Conservation (phyloP, 2,113 vertebrate species). For the Buteo buteo region DNA sequence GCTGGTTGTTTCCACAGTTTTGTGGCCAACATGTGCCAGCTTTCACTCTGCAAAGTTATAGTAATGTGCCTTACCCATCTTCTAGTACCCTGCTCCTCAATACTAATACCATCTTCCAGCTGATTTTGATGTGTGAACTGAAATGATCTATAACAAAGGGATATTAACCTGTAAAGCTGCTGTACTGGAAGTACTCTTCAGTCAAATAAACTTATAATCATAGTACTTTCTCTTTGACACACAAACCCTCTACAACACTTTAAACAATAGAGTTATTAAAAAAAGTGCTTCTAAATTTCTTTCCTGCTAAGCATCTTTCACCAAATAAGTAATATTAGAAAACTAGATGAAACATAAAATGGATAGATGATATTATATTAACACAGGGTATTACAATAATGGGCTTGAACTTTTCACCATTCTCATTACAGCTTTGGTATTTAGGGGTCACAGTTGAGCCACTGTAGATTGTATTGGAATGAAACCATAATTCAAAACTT, state of each 20-base stretch:
- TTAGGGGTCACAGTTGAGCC: background rate
- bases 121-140: background rate
- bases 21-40: background rate
- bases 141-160: background rate
- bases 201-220: background rate
- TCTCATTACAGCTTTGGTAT: background rate
- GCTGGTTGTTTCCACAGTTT: background rate
- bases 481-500: slow-evolving; percentile 16
- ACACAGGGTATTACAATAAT: background rate
- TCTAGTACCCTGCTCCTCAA: background rate
- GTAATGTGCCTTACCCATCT: background rate
- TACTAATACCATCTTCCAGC: background rate
- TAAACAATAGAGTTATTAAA: background rate
- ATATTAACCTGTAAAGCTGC: background rate
- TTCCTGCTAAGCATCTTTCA: background rate
- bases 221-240: background rate
- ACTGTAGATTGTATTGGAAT: background rate
- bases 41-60: background rate
- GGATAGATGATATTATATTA: background rate
- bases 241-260: background rate
- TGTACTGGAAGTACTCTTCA: background rate
- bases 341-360: background rate
- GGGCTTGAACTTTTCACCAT: background rate
- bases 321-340: background rate
- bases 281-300: background rate